These are phyloP conservation scores for Emberiza fucata DNA, from an alignment of 2,113 vertebrate species.

Conservation along the genomic window DNA sequence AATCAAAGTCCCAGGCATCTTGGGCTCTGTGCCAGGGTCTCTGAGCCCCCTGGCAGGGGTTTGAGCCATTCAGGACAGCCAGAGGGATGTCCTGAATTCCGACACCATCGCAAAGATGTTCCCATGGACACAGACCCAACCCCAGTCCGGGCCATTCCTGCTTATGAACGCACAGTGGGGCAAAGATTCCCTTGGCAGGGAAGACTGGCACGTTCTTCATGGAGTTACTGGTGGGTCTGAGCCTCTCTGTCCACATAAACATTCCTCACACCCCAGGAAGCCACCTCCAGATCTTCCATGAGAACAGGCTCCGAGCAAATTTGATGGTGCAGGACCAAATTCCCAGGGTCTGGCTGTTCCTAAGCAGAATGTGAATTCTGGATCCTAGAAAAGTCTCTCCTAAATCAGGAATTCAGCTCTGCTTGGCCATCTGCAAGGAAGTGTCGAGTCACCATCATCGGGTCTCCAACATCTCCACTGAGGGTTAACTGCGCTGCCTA, in stretches of 20 bases:
- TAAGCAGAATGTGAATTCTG: fast-evolving
- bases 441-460: fast-evolving
- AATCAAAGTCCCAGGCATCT: too few species aligned
- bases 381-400: not conserved
- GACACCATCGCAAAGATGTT: not conserved
- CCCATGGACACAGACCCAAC: not conserved
- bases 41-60: too few species aligned
- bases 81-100: too few species aligned
- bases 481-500: not conserved
- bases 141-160: not conserved
- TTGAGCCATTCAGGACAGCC: too few species aligned
- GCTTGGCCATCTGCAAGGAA: not conserved
- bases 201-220: not conserved
- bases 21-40: too few species aligned
- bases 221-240: not conserved
- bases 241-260: not conserved
- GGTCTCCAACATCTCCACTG: fast-evolving
- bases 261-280: not conserved
- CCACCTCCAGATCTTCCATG: not conserved
- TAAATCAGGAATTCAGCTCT: not conserved
- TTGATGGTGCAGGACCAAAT: not conserved
- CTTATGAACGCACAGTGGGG: not conserved
- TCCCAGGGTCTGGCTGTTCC: not conserved
- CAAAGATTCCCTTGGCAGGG: not conserved
- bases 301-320: not conserved